Evolutionary conservation across 2,888 invertebrate species (phyloP).

Genomic region (Portevinia maculata): DNA sequence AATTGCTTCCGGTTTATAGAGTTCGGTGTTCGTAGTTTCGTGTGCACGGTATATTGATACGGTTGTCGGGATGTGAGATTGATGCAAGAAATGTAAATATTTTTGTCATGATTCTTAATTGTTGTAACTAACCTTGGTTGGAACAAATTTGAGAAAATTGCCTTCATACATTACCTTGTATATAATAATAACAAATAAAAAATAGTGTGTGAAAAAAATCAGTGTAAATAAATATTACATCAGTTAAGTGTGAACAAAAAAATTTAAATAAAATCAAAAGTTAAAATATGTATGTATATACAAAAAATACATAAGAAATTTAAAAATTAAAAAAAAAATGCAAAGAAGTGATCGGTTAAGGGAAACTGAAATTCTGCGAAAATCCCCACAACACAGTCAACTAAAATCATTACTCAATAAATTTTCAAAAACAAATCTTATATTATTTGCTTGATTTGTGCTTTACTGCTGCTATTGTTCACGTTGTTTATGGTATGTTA

Average conservation of each 20-base stretch:
- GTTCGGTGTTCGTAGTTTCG: conserved; percentile 54
- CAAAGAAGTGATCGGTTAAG: conserved; percentile 39
- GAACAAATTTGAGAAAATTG: conserved; percentile 14
- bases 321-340: conserved; percentile 41
- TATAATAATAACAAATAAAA: neutral
- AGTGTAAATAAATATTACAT: conserved; percentile 27
- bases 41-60: conserved; percentile 55
- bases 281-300: conserved; percentile 17
- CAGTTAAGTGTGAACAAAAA: conserved; percentile 29
- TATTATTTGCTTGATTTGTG: conserved; percentile 53
- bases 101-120: conserved; percentile 28
- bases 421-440: conserved; percentile 29
- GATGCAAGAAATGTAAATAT: conserved; percentile 68
- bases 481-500: conserved; percentile 73
- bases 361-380: conserved; percentile 4
- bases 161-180: no score
- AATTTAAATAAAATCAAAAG: conserved; percentile 12
- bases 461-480: conserved; percentile 70
- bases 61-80: conserved; percentile 55
- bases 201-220: conserved; percentile 22
- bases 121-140: conserved; percentile 32
- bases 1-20: conserved; percentile 70
- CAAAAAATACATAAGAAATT: neutral
- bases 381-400: neutral
- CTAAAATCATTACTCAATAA: conserved; percentile 9